Conservation (phyloP, 1,140 invertebrate species). For the Lepidurus packardi region DNA sequence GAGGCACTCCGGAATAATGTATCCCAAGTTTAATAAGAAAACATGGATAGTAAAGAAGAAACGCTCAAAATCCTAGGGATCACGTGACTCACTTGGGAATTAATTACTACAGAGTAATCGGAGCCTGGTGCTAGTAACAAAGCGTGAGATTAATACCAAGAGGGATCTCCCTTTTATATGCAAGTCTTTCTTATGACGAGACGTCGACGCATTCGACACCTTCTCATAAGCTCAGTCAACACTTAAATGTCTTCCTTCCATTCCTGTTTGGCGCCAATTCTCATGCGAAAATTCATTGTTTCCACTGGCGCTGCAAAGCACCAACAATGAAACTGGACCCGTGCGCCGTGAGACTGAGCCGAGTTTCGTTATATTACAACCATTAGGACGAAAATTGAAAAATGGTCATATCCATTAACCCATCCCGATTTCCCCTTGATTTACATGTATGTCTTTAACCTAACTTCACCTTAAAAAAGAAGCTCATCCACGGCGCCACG, state of each 20-base stretch:
- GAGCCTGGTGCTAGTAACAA: background rate
- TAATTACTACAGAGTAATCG: background rate
- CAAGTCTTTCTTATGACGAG: background rate
- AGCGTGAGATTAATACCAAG: background rate
- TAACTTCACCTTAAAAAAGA: background rate
- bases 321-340: no score
- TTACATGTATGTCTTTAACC: background rate
- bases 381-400: no score
- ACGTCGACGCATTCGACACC: constrained; percentile 10
- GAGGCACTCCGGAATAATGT: no score
- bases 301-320: background rate
- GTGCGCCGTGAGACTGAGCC: no score
- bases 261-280: constrained; percentile 7
- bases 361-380: no score
- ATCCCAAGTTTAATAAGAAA: no score
- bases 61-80: background rate
- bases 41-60: no score
- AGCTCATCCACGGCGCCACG: background rate
- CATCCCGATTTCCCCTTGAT: background rate
- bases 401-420: no score
- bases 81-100: background rate
- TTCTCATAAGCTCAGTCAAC: background rate
- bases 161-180: background rate
- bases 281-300: background rate
- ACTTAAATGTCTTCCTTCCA: background rate